Percentiles rank a stretch among this genome's conserved stretches.
Evolutionary conservation across 1,140 invertebrate genomes (phyloP).

Genomic region (Neodiprion lecontei): DNA sequence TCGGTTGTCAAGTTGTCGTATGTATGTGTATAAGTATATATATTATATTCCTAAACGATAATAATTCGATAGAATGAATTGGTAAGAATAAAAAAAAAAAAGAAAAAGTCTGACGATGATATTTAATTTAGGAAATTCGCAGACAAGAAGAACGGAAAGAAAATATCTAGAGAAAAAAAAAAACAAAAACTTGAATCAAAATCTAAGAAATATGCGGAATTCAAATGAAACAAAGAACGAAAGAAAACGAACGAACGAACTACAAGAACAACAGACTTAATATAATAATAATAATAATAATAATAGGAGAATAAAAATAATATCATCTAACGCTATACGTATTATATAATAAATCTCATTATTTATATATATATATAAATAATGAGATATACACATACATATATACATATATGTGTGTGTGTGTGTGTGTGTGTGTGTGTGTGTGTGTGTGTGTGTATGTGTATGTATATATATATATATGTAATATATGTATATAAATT

Average conservation of each 20-base stretch:
- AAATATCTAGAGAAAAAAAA: not conserved
- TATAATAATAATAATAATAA: not conserved
- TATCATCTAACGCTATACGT: conserved; percentile 47
- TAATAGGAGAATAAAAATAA: not conserved
- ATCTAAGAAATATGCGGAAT: too few species aligned
- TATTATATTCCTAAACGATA: too few species aligned
- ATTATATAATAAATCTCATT: conserved; percentile 64
- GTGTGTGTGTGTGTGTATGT: too few species aligned
- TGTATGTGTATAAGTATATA: too few species aligned
- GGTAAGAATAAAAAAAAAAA: conserved; percentile 39
- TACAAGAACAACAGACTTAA: too few species aligned
- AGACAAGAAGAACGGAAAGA: not conserved
- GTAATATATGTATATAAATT: conserved; percentile 51
- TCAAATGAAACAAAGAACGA: too few species aligned
- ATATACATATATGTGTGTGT: conserved; percentile 48
- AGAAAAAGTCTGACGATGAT: conserved; percentile 32
- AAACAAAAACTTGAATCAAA: too few species aligned
- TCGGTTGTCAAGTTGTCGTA: too few species aligned
- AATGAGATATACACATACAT: conserved; percentile 40
- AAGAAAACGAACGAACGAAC: too few species aligned
- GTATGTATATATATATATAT: conserved; percentile 35
- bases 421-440: too few species aligned
- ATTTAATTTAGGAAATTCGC: not conserved
- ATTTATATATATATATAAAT: conserved; percentile 47
- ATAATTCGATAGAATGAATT: too few species aligned